Percentiles rank a stretch among this genome's conserved stretches.
phyloP scores from a whole-genome alignment of 1,140 invertebrate genomes.

The Bombus balteatus region DNA sequence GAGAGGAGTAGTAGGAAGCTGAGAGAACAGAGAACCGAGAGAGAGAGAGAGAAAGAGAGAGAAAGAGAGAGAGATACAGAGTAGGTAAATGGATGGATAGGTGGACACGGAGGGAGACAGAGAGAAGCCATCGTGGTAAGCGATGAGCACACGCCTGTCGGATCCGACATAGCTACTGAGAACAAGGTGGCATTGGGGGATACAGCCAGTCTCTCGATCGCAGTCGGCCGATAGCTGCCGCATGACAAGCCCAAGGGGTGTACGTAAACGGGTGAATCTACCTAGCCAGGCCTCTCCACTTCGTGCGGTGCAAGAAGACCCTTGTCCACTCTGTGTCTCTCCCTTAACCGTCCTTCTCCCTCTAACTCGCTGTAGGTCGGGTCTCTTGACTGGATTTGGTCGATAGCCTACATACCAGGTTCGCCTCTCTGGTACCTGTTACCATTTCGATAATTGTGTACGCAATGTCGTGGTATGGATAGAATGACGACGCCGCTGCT shows the following conservation, averaged over 20 bases:
- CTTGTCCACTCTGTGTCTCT: conserved; percentile 56
- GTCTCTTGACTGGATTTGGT: conserved; percentile 55
- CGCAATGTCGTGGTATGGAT: conserved; percentile 41
- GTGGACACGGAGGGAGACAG: conserved; percentile 39
- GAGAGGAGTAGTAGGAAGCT: background rate
- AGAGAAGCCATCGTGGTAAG: conserved; percentile 61
- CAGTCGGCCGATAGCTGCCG: conserved; percentile 68
- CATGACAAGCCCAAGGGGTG: conserved; percentile 72
- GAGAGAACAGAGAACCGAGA: background rate
- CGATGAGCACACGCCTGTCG: conserved; percentile 70
- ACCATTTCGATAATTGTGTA: conserved; percentile 61
- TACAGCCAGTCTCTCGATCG: conserved; percentile 69
- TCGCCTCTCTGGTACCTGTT: conserved; percentile 31
- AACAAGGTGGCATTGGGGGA: conserved; percentile 71
- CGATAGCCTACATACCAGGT: conserved; percentile 64
- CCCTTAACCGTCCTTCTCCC: background rate
- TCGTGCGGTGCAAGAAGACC: conserved; percentile 59
- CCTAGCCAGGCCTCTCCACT: conserved; percentile 53
- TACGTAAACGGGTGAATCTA: conserved; percentile 71
- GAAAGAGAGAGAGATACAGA: background rate
- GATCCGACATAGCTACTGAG: conserved; percentile 65
- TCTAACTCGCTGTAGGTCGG: conserved; percentile 31
- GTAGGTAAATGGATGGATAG: conserved; percentile 36
- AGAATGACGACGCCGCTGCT: conserved; percentile 29
- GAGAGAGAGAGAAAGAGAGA: background rate